A percentile compares a stretch with the other conserved stretches of the same genome.
Conservation (phyloP, 2,888 invertebrate genomes). For the Dermolepida albohirtum region DNA sequence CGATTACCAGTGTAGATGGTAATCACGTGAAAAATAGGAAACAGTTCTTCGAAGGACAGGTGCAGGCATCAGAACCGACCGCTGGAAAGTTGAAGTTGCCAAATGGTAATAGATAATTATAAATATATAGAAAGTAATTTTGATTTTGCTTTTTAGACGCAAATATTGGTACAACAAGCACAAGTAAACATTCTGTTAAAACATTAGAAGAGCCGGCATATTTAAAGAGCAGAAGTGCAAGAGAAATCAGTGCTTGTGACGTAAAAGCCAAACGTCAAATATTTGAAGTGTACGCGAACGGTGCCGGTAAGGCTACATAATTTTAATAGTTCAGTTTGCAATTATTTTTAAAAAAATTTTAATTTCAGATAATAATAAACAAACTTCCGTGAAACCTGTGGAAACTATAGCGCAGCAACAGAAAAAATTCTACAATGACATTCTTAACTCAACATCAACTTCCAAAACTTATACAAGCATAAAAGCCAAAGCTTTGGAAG, state of each 20-base stretch:
- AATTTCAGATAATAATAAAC: too few species aligned
- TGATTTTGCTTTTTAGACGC: not conserved
- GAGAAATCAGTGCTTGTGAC: not conserved
- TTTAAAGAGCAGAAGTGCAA: not conserved
- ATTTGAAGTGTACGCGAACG: conserved; percentile 5
- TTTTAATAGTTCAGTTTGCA: too few species aligned
- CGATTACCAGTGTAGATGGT: not conserved
- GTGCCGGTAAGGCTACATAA: not conserved
- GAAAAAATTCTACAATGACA: too few species aligned
- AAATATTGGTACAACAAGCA: not conserved
- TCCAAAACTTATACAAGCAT: too few species aligned
- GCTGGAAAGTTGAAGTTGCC: not conserved
- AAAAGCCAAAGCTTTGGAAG: too few species aligned
- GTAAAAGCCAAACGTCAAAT: conserved; percentile 11
- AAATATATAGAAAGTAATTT: not conserved
- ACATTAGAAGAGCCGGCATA: not conserved
- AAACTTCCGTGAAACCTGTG: too few species aligned
- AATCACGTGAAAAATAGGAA: conserved; percentile 23
- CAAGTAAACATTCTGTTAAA: not conserved
- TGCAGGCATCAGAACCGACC: not conserved
- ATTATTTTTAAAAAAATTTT: too few species aligned
- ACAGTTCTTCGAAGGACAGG: conserved; percentile 27
- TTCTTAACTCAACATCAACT: too few species aligned
- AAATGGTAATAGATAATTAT: conserved; percentile 8
- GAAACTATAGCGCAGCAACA: too few species aligned